Base-by-base conservation (phyloP, 2,113 vertebrate genomes). In the Eulacestoma nigropectus region DNA sequence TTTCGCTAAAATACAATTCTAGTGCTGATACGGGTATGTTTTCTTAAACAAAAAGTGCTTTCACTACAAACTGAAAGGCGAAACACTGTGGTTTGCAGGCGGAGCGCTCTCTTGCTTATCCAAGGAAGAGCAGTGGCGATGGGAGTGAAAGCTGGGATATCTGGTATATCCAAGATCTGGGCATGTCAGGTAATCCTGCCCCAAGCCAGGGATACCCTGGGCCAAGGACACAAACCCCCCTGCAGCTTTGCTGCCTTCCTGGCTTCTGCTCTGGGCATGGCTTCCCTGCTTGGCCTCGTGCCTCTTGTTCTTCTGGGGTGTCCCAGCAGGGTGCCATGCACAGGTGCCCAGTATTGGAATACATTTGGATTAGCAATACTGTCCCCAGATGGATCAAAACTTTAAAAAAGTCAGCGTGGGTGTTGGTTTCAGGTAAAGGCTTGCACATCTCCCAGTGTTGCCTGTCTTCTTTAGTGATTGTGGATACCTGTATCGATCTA, bases 301-400 rank as follows among this genome's bases (percentile, higher is more conserved):
- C n/a, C 41, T 35, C 22, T 41, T 21, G 20, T 23, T 83, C 55
- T 33, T 21, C 44, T n/a, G 29, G 32, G 23, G 5, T 49, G 59
- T 60, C 42, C 42, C 69, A 15, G 7, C 0, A 0, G 16, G 3
- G 6, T 23, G 41, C 27, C 18, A 1, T 5, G 62, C 20, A 1
- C 18, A 2, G 1, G 30, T 3, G 25, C 47, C 37, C 35, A 41
- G 35, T 9, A 6, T 14, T 56, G 33, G 41, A 53, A 6, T 6
- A 17, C 6, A 1, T 18, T n/a, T 21, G n/a, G 78, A 16, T 89
- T 20, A 44, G 32, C 32, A 79, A 39, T 37, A 4, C 62, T 90
- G 49, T 19, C 47, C 46, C n/a, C 41, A 83, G n/a, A 64, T 41
- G 64, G 35, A 67, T n/a, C 9, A 50, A 57, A 78, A 11, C 46